phyloP scores from a whole-genome alignment of 1,140 invertebrate species.

The Caenorhabditis elegans region WBcel235 BX284606.5:4862001-4862500 shows the following conservation, averaged over 20 bases:
- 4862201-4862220: neutral
- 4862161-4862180: neutral
- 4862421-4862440: neutral
- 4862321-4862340: neutral
- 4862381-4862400: conserved; percentile 12
- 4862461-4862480: conserved; percentile 22
- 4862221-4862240: neutral
- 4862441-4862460: conserved; percentile 29
- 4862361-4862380: conserved; percentile 2
- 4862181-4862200: neutral
- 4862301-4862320: conserved; percentile 2
- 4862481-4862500: neutral
- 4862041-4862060: no score
- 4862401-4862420: conserved; percentile 30
- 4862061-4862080: neutral
- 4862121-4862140: conserved; percentile 10
- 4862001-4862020: no score
- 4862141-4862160: neutral
- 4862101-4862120: conserved; percentile 29
- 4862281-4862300: neutral
- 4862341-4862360: conserved; percentile 12
- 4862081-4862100: neutral
- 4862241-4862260: conserved; percentile 12
- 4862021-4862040: neutral
- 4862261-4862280: neutral